Evolutionary conservation across 2,113 vertebrate species (phyloP).

Genomic region (Phoxinus phoxinus): DNA sequence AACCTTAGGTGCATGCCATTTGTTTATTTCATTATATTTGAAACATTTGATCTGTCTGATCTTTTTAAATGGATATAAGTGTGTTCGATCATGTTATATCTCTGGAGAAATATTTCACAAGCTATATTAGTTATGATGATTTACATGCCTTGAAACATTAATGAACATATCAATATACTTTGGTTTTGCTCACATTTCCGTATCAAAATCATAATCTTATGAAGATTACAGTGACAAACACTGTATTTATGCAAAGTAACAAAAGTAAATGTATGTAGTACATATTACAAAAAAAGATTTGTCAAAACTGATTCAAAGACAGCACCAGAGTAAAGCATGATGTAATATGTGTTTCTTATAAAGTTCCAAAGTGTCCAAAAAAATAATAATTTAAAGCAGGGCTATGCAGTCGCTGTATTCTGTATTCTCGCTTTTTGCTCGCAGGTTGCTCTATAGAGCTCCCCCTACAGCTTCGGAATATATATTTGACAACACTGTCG

Average conservation of each 20-base stretch:
- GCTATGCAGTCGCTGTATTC: too few species aligned
- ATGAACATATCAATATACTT: neutral
- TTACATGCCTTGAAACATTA: neutral
- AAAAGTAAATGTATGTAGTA: too few species aligned
- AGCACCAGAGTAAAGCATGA: neutral
- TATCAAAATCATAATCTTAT: neutral
- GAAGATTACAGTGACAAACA: too few species aligned
- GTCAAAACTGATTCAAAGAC: neutral
- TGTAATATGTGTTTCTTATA: neutral
- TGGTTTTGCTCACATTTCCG: neutral
- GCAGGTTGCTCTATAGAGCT: too few species aligned
- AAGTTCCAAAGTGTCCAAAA: neutral
- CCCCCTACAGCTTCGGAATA: too few species aligned
- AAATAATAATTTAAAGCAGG: neutral
- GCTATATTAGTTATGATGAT: neutral
- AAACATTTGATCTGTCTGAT: neutral
- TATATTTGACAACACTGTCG: too few species aligned
- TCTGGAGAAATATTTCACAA: neutral
- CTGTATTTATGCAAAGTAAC: too few species aligned
- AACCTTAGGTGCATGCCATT: neutral
- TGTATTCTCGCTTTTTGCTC: too few species aligned
- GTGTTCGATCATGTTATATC: neutral
- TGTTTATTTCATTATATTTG: neutral
- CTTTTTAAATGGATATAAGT: neutral
- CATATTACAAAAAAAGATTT: neutral